Base-by-base conservation (phyloP, 1,140 invertebrate species). In the honey bee (Apis mellifera) region DNA sequence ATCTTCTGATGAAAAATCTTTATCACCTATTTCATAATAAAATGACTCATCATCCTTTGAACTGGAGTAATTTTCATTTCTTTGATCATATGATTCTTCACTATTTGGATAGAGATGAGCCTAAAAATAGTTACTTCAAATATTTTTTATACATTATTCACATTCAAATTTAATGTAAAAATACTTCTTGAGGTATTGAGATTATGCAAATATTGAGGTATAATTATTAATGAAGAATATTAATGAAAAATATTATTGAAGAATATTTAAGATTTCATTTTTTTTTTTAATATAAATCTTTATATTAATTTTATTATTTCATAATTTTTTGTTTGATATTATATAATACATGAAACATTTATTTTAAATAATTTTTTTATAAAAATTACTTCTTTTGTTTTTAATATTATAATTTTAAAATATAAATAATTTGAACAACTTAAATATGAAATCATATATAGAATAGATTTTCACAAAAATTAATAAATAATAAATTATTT, bases 21-120 rank as follows among this genome's bases (percentile, higher is more conserved):
- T 95, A 86, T 97, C 97, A 92, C 98, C 98, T 60, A 95, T 95
- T 89, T 97, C 96, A 94, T 97, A 98, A 91, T 94, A 96, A 90
- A 90, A 90, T 48, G 69, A 68, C 42, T 55, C 79, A 21, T 88
- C 84, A 17, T 90, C 86, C n/a, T 90, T 85, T 19, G 84, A 65
- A 81, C 88, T 88, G 54, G 50, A 78, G 78, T 80, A 78, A 82
- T 84, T 86, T 50, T 90, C 89, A 78, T 89, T 86, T 78, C 82
- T 84, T 73, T 89, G 78, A 83, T 91, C 91, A 55, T 88, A 82
- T 76, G 88, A 79, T 26, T 90, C 78, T 75, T 87, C 76, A 13
- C 90, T 82, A 65, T 78, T 84, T 87, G 89, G 57, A 85, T 91
- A 91, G n/a, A 89, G 86, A 68, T 86, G 78, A 66, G 86, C 90